A percentile compares a stretch with the other conserved stretches of the same genome.
Conservation (phyloP, 2,113 vertebrate species). For the Tympanuchus pallidicinctus region DNA sequence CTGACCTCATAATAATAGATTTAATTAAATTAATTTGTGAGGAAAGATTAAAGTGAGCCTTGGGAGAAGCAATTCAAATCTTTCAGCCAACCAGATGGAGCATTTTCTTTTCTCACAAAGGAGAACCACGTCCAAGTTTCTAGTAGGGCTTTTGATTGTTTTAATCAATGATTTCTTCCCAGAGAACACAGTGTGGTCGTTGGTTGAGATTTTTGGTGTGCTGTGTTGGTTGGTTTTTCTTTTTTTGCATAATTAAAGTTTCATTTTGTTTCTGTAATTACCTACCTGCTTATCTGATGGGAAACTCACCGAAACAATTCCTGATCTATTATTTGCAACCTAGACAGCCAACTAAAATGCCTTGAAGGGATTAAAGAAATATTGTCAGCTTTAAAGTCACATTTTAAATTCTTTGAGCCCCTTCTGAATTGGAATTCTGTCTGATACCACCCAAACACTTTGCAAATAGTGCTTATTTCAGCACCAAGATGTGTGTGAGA, state of each 20-base stretch:
- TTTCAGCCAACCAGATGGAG: background rate
- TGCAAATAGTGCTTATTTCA: background rate
- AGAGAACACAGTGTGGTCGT: slow-evolving; percentile 33
- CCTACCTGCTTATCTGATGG: slow-evolving; percentile 33
- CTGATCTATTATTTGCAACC: slow-evolving; percentile 6
- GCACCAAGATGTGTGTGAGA: background rate
- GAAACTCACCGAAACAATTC: background rate
- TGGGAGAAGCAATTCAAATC: slow-evolving; percentile 3
- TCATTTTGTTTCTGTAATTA: slow-evolving; percentile 55
- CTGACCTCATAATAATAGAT: background rate
- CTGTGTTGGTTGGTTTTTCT: background rate
- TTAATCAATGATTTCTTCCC: slow-evolving; percentile 40
- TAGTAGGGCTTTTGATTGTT: slow-evolving; percentile 27
- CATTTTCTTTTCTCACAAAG: slow-evolving; percentile 22
- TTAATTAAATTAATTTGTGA: slow-evolving; percentile 35
- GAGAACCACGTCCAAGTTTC: background rate
- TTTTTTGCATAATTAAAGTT: slow-evolving; percentile 33
- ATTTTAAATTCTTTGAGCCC: background rate
- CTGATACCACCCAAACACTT: background rate
- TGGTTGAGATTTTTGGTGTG: background rate
- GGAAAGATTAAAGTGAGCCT: background rate
- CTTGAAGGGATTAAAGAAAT: slow-evolving; percentile 23
- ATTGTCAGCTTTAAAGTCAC: background rate
- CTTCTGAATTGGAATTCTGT: background rate
- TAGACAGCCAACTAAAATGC: background rate